Base-by-base conservation (phyloP, 2,797 vertebrate species). In the Danio albolineatus region DNA sequence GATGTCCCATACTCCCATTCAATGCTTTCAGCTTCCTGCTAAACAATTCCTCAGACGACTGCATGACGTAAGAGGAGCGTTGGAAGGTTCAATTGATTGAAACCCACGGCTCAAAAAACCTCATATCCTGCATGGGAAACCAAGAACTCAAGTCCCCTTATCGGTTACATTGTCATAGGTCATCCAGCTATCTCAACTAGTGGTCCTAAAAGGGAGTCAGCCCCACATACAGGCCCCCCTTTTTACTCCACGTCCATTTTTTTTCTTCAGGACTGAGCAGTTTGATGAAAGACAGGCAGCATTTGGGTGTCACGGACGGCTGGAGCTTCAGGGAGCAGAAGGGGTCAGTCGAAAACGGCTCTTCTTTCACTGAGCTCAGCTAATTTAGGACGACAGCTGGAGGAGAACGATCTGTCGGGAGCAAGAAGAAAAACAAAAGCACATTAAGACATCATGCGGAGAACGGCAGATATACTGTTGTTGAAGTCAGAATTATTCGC, bases 11-110 rank as follows among this genome's bases (percentile, higher is more conserved):
- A 90, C 87, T 94, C 79, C 95, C 94, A 67, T 97, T 98, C 85
- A 97, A 90, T 85, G 95, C 91, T 93, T 97, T 98, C 82, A 97
- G 95, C 90, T 97, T 99, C 84, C 95, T 94, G 89, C 91, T 94
- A 82, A 98, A 98, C 80, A 97, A 94, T 87, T 98, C 97, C 83
- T 99, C 97, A 10, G 96, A 95, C 17, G 96, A 95, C 90, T 98
- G 97, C 97, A 97, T 98, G 90, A 88, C 92, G 94, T 93, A 93
- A 59, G 92, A 88, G 90, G 93, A 91, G 89, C 93, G 94, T 89
- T 84, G 91, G 91, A 76, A 94, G 85, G 90, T 94, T 95, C 88
- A 91, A 92, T 90, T 95, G 94, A 89, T 94, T 94, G 81, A 93
- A 93, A 73, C 90, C 62, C 89, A 85, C 92, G 92, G 83, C 93